Percentiles rank a stretch among this genome's conserved stretches.
These are phyloP conservation scores for Leptonema lineaticorne DNA, from an alignment of 1,140 invertebrate genomes.

Conservation along the genomic window DNA sequence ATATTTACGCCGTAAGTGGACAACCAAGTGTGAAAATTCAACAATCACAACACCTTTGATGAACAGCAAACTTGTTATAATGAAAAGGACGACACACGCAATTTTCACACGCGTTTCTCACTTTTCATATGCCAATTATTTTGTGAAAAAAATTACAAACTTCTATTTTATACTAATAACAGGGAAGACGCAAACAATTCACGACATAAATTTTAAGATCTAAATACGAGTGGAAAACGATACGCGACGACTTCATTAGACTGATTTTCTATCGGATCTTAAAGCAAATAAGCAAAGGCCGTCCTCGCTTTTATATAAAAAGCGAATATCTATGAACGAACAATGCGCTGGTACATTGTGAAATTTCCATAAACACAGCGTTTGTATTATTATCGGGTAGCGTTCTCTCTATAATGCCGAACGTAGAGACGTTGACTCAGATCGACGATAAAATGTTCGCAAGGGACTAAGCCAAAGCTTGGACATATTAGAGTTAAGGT, in stretches of 20 bases:
- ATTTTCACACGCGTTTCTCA: too few relatives aligned
- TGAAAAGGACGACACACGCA: too few relatives aligned
- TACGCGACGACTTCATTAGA: conserved; percentile 20
- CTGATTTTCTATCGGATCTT: neutral
- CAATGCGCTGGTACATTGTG: conserved; percentile 26
- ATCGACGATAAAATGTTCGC: conserved; percentile 1
- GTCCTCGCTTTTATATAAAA: neutral
- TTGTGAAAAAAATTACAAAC: too few relatives aligned
- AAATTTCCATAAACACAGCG: conserved; percentile 37
- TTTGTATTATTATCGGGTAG: conserved; percentile 23
- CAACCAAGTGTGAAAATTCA: too few relatives aligned
- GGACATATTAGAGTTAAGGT: neutral
- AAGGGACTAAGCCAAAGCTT: conserved; percentile 1
- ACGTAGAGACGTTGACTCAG: conserved; percentile 10
- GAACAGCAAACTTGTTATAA: too few relatives aligned
- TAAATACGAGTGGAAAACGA: neutral
- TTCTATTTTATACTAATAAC: too few relatives aligned
- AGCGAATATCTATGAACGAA: conserved; percentile 11
- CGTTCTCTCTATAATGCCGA: conserved; percentile 18
- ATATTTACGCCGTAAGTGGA: too few relatives aligned
- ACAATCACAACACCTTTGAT: too few relatives aligned
- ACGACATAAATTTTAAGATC: too few relatives aligned
- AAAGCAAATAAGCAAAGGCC: neutral
- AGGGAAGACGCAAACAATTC: too few relatives aligned
- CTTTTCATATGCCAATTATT: too few relatives aligned